Base-by-base conservation (phyloP, 2,888 invertebrate species). In the Catocala sponsa region DNA sequence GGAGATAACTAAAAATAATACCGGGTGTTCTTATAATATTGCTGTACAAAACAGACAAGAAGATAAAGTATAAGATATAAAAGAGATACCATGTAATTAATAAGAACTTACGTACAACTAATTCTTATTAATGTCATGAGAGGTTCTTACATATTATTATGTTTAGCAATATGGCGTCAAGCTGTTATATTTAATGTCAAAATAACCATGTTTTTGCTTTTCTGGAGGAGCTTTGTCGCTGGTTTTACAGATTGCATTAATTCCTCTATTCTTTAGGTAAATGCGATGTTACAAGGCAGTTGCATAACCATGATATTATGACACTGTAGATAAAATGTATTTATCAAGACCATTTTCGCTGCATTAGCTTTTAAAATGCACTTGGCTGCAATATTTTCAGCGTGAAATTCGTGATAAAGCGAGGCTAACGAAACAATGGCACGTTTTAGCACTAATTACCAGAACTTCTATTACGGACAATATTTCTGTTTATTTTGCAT, bases 1-100 rank as follows among this genome's bases (percentile, higher is more conserved):
- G 76, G 58, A 73, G 69, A 74, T 79, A 68, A 62, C 60, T 66
- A 60, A 75, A 70, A 65, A 63, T 60, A 63, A 76, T 70, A 64
- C 74, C 71, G 52, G 55, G 63, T 57, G 42, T 54, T 48, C 46
- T 46, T 50, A 44, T 63, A 47, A 25, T 46, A 59, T 46, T 10
- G 4, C 12, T 10, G 4, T 33, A 53, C 33, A 1, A 33, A 10
- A 47, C 4, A 11, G 35, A 15, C 6, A 43, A 42, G 4, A 15
- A 1, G 13, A 42, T 35, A 9, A 15, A 42, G 7, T 43, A 35
- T 15, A n/a, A n/a, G 15, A 12, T n/a, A 11, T 35, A 7, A 9
- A 38, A 38, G 35, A 38, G 35, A 4, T 38, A 25, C 25, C 25
- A 25, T 25, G 25, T 25, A 25, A 25, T 25, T 25, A 25, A 25